phyloP scores from a whole-genome alignment of 2,797 vertebrate species.

The Pogoniulus pusillus region DNA sequence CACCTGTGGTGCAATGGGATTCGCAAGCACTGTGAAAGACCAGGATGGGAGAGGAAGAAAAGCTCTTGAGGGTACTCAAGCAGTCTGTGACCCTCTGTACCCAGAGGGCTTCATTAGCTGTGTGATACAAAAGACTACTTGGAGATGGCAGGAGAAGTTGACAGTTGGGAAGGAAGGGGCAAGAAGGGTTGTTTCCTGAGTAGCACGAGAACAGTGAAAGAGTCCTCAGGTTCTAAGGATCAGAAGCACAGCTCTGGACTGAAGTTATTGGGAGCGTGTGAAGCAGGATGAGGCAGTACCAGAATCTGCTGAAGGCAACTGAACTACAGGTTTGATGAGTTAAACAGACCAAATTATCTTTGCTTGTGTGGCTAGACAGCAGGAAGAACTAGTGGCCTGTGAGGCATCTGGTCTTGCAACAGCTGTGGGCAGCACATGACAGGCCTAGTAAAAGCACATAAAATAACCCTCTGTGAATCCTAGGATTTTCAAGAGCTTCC shows the following conservation, averaged over 20 bases:
- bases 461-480: background rate
- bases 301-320: background rate
- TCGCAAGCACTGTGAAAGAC: background rate
- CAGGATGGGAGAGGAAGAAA: background rate
- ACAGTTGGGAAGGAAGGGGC: background rate
- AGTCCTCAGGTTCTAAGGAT: background rate
- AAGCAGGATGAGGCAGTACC: background rate
- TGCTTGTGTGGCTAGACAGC: background rate
- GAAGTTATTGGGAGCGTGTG: background rate
- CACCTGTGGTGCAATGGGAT: background rate
- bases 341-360: background rate
- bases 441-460: background rate
- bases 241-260: background rate
- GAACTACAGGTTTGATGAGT: background rate
- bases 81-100: background rate
- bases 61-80: background rate
- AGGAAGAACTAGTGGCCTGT: background rate
- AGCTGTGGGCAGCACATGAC: background rate
- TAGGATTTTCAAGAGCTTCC: background rate
- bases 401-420: background rate
- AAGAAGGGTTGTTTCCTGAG: background rate
- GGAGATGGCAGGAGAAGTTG: background rate
- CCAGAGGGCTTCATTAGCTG: background rate
- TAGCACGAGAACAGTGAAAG: background rate
- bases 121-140: background rate